Base-by-base conservation (phyloP, 1,140 invertebrate genomes). In the Dermatophagoides farinae region DNA sequence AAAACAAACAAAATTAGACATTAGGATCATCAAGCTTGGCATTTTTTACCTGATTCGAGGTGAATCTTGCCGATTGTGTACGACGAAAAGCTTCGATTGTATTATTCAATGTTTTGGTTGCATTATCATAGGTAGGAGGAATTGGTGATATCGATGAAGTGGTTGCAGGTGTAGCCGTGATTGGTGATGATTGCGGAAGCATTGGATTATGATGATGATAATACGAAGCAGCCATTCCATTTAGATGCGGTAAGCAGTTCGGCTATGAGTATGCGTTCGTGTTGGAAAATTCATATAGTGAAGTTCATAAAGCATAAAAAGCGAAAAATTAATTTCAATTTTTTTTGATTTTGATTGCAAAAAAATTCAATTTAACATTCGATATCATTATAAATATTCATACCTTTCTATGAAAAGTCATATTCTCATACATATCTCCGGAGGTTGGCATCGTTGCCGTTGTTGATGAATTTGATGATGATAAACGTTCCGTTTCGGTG, bases 391-490 rank as follows among this genome's bases (percentile, higher is more conserved):
- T n/a, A n/a, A n/a, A 25, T 46, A 38, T 14, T 44, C 12, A 58
- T 61, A 60, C 62, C 62, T 61, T 62, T 14, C 62, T 41, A 41
- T 62, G 62, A 39, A 62, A 62, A 22, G 57, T 18, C 62, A 62
- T 62, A 60, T 62, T 62, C 44, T 62, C 62, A 50, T 62, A 62
- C 62, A 59, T 60, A 8, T 62, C 62, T 10, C 58, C 44, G 16
- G 41, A 47, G 1, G 57, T n/a, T 6, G 57, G 14, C 31, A 31
- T 31, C 6, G 53, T 55, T n/a, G 14, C 53, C 6, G 25, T 12
- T 16, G 31, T 23, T 11, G 53, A 55, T 20, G 38, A 41, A 44
- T 55, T 55, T 20, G 53, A 55, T 20, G 53, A 55, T n/a, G 53
- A 55, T 20, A 55, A 44, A 12, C 53, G 23, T 44, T 55, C 53